Evolutionary conservation across 2,888 invertebrate genomes (phyloP), one percentile per base, ranked within the genome.

Genomic region (Electrophaes corylata): DNA sequence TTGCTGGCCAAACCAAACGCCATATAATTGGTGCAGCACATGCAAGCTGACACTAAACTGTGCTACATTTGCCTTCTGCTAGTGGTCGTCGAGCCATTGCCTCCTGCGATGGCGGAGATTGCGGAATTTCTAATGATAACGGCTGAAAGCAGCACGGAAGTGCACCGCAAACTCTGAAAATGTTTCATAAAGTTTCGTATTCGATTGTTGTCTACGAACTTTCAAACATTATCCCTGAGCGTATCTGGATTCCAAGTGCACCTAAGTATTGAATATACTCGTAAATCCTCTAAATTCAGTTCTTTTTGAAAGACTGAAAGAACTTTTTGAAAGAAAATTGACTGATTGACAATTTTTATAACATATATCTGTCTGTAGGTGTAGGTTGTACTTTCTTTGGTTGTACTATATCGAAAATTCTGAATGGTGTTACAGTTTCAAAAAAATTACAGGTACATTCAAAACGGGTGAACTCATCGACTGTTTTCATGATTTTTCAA

Each of bases 11-110:
- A 72, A 72, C 65, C 70, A 70, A 73, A 71, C 76, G 79, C 79
- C 79, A 73, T 74, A 62, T 76, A 79, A 83, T 79, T 75, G 73
- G 70, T 62, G 64, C 61, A 67, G 60, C 56, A 64, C 81, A 83
- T 76, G 81, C 82, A 49, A 80, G 71, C 70, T 73, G 66, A 67
- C 58, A 64, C 63, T 64, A 62, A 73, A 72, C 69, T 61, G 59
- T 58, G 63, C 62, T 62, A 47, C 51, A 62, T 69, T 71, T 64
- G 64, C 50, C 57, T 60, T 67, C 45, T 39, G 37, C 33, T 48
- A 10, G 26, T 29, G 48, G 37, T 41, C 35, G 37, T 46, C 19
- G 16, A 33, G 64, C 58, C 41, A 46, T 57, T 63, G 64, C 67
- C 62, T 64, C 12, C 39, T 33, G 50, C 49, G 39, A 50, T 57